A percentile compares a stretch with the other conserved stretches of the same genome.
Evolutionary conservation across 92 coral and sea anemone genomes (phyloP).

Genomic region (Epizoanthus scotinus): DNA sequence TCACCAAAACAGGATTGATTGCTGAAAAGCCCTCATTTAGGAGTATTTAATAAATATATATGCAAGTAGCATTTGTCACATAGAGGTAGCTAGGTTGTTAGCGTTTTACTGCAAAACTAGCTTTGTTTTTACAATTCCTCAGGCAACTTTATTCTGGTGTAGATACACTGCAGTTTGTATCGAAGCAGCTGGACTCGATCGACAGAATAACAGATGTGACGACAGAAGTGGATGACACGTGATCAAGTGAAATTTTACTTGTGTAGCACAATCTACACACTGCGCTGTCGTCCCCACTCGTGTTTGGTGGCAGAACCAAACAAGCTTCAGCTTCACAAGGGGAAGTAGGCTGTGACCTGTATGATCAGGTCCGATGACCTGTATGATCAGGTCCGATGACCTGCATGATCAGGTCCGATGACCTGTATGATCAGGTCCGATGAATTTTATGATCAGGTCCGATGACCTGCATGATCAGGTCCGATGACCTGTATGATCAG

Average conservation of each 20-base stretch:
- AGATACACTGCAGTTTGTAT: conserved; percentile 81
- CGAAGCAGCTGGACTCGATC: conserved; percentile 86
- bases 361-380: no score
- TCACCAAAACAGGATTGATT: no score
- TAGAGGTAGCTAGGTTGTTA: not conserved
- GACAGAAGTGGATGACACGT: conserved; percentile 30
- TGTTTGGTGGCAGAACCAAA: no score
- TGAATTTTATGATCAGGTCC: no score
- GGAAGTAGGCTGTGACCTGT: not conserved
- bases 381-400: no score
- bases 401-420: not conserved
- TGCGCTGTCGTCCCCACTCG: no score
- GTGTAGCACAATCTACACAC: no score
- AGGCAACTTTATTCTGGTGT: conserved; percentile 91
- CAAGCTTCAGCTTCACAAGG: conserved; percentile 19
- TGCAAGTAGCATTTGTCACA: no score
- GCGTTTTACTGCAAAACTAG: not conserved
- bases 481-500: not conserved
- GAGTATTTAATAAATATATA: no score
- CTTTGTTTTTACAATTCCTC: conserved; percentile 8
- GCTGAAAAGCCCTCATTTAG: no score
- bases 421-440: no score
- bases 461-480: no score
- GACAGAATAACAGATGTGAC: conserved; percentile 87
- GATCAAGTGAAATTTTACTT: not conserved